A percentile compares a stretch with the other conserved stretches of the same genome.
These are phyloP conservation scores for Malachius bipustulatus DNA, from an alignment of 2,888 invertebrate genomes.

Conservation along the genomic window DNA sequence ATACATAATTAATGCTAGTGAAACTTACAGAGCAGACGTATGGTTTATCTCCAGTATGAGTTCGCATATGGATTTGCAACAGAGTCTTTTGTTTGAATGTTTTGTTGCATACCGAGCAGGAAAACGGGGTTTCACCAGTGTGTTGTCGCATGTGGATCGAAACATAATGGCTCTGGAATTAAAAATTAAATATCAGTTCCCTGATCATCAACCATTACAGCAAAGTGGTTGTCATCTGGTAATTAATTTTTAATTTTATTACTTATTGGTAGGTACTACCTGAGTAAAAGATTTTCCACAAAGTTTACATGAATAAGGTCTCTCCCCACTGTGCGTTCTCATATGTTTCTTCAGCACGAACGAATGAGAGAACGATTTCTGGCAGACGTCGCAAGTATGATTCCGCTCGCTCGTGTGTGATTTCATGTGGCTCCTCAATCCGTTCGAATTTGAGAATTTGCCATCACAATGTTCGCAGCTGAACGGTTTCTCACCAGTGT, in stretches of 20 bases:
- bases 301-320: constrained; percentile 27
- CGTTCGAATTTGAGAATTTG: constrained; percentile 29
- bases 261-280: constrained; percentile 16
- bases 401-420: constrained; percentile 30
- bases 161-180: constrained; percentile 30
- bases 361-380: constrained; percentile 29
- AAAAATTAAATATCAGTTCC: no score
- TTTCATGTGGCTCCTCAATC: constrained; percentile 28
- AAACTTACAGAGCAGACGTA: constrained; percentile 26
- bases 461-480: constrained; percentile 27
- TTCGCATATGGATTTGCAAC: constrained; percentile 27
- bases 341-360: constrained; percentile 29
- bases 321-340: constrained; percentile 28
- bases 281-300: constrained; percentile 30
- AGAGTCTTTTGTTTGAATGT: constrained; percentile 29
- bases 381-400: constrained; percentile 26
- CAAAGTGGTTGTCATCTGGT: no score
- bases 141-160: constrained; percentile 30
- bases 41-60: constrained; percentile 30
- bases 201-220: no score
- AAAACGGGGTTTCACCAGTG: constrained; percentile 29
- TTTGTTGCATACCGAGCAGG: constrained; percentile 26
- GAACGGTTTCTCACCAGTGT: constrained; percentile 31
- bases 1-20: background rate
- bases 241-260: background rate